A percentile compares a stretch with the other conserved stretches of the same genome.
phyloP scores from a whole-genome alignment of 2,888 invertebrate genomes.

The Mayetiola destructor region DNA sequence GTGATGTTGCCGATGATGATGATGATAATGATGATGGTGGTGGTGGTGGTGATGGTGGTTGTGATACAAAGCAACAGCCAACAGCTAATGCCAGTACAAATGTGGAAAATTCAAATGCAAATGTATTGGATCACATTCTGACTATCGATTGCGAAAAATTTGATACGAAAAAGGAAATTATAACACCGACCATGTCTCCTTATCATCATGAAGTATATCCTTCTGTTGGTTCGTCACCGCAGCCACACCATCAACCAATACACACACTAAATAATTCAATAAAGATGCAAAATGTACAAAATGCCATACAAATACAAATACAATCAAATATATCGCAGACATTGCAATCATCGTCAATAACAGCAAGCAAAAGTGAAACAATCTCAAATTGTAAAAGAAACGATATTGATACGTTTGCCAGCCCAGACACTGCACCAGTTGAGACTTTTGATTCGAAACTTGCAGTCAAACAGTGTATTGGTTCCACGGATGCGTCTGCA shows the following conservation, averaged over 20 bases:
- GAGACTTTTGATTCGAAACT: constrained; percentile 14
- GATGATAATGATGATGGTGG: background rate
- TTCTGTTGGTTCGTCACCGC: constrained; percentile 4
- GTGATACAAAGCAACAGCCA: no score
- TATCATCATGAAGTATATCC: constrained; percentile 1
- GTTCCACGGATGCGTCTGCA: background rate
- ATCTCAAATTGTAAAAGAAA: constrained; percentile 4
- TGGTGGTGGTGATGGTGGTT: background rate
- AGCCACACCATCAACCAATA: constrained; percentile 24
- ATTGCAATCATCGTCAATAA: background rate
- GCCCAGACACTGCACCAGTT: constrained; percentile 14
- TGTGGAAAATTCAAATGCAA: background rate
- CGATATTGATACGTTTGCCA: constrained; percentile 3
- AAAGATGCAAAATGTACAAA: background rate
- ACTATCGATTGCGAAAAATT: constrained; percentile 11
- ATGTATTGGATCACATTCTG: background rate
- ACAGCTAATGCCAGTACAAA: background rate
- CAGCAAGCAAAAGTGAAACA: constrained; percentile 1
- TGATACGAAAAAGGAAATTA: constrained; percentile 20
- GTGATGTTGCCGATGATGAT: no score
- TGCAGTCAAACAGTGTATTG: constrained; percentile 10
- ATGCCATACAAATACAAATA: constrained; percentile 2
- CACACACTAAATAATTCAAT: constrained; percentile 19
- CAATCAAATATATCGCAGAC: background rate
- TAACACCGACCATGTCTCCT: constrained; percentile 19